Percentiles rank a stretch among this genome's conserved stretches.
Evolutionary conservation across 2,888 invertebrate species (phyloP).

Genomic region (Drosophila limbata): DNA sequence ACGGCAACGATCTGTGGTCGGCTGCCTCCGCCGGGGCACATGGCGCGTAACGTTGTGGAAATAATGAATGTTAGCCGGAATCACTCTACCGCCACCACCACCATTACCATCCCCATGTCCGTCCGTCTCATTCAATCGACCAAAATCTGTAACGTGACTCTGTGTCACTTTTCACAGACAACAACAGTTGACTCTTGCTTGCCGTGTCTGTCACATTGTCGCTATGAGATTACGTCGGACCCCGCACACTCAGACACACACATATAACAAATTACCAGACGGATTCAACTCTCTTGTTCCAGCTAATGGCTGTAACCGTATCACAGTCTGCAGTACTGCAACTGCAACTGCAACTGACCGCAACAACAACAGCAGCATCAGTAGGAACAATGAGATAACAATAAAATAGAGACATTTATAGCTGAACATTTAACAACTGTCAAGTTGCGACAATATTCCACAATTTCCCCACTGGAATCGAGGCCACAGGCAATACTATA

Average conservation of each 20-base stretch:
- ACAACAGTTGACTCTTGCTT: conserved; percentile 2
- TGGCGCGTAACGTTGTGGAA: conserved; percentile 59
- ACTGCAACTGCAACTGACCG: conserved; percentile 2
- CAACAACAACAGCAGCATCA: conserved; percentile 4
- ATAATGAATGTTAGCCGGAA: conserved; percentile 68
- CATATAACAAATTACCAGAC: conserved; percentile 24
- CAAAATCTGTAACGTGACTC: conserved; percentile 51
- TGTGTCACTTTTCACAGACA: conserved; percentile 52
- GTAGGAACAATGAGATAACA: conserved; percentile 7
- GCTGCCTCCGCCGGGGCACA: conserved; percentile 27
- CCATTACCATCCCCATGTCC: not conserved
- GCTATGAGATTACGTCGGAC: conserved; percentile 35
- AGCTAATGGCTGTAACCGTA: conserved; percentile 17
- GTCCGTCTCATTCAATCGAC: conserved; percentile 34
- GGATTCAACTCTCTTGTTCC: not conserved
- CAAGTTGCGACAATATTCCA: conserved; percentile 14
- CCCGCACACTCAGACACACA: conserved; percentile 1
- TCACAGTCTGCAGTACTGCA: conserved; percentile 1
- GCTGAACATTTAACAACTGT: conserved; percentile 28
- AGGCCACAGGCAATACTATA: not conserved
- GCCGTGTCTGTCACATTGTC: conserved; percentile 35
- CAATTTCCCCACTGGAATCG: conserved; percentile 8
- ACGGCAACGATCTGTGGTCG: conserved; percentile 25
- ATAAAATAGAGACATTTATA: conserved; percentile 27
- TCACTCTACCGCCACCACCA: not conserved